Percentiles rank a stretch among this genome's conserved stretches.
Evolutionary conservation across 2,797 vertebrate genomes (phyloP).

Genomic region (Hozukius guyotensis): DNA sequence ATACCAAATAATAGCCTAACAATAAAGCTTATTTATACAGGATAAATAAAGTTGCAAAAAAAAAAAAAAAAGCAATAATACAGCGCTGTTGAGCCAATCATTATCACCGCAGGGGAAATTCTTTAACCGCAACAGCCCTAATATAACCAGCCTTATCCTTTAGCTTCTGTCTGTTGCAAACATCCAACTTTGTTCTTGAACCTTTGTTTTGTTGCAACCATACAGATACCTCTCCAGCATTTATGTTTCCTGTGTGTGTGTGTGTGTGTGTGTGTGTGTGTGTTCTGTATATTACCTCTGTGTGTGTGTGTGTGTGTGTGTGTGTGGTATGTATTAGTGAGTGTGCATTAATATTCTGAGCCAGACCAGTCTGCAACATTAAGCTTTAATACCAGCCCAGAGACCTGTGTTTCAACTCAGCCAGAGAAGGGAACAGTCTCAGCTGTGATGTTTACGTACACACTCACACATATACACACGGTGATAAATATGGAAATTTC

Average conservation of each 20-base stretch:
- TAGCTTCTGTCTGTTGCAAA: background rate
- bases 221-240: background rate
- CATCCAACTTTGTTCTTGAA: background rate
- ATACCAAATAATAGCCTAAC: no score
- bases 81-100: no score
- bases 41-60: no score
- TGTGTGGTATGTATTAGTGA: background rate
- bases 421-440: slow-evolving; percentile 36
- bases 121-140: background rate
- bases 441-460: slow-evolving; percentile 53
- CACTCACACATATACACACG: slow-evolving; percentile 17
- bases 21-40: no score
- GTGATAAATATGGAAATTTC: slow-evolving; percentile 66
- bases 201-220: background rate
- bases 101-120: no score
- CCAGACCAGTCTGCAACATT: slow-evolving; percentile 51
- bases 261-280: background rate
- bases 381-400: slow-evolving; percentile 67
- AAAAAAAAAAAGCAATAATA: no score
- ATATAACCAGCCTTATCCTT: background rate
- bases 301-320: background rate
- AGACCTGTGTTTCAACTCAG: slow-evolving; percentile 66
- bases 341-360: slow-evolving; percentile 59
- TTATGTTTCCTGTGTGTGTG: background rate
- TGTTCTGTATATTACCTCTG: background rate